Conservation (phyloP, 2,888 invertebrate species). For the Pollenia amentaria region DNA sequence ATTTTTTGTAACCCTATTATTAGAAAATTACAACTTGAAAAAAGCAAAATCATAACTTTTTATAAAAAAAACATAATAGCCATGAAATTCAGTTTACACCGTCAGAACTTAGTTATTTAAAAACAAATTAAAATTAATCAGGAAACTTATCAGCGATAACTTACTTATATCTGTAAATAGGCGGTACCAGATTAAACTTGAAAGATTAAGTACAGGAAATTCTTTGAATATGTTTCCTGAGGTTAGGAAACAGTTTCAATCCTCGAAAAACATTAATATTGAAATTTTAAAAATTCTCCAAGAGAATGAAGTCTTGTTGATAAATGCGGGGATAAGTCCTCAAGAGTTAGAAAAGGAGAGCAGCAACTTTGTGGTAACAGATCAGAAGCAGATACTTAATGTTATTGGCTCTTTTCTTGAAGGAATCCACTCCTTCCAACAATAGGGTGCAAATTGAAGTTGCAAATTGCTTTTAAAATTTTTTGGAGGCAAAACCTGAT, state of each 20-base stretch:
- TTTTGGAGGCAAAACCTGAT: neutral
- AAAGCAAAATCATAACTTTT: neutral
- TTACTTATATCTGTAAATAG: neutral
- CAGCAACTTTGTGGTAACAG: neutral
- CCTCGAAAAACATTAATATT: neutral
- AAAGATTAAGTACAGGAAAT: neutral
- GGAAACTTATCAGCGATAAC: neutral
- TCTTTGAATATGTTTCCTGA: neutral
- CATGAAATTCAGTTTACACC: neutral
- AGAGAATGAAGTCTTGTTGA: neutral
- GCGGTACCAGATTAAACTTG: neutral
- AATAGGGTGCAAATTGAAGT: neutral
- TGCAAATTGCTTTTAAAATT: neutral
- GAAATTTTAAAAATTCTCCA: neutral
- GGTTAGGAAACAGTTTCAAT: neutral
- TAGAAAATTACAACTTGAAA: neutral
- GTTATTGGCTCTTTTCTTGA: constrained; percentile 6
- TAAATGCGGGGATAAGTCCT: too few relatives aligned
- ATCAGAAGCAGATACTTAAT: constrained; percentile 1
- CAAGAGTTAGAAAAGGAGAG: neutral
- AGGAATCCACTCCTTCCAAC: constrained; percentile 1
- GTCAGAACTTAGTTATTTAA: too few relatives aligned
- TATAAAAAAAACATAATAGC: neutral
- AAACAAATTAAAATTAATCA: neutral
- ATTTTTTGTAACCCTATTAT: neutral